Base-by-base conservation (phyloP, 2,113 vertebrate genomes). In the Typhlomys cinereus region DNA sequence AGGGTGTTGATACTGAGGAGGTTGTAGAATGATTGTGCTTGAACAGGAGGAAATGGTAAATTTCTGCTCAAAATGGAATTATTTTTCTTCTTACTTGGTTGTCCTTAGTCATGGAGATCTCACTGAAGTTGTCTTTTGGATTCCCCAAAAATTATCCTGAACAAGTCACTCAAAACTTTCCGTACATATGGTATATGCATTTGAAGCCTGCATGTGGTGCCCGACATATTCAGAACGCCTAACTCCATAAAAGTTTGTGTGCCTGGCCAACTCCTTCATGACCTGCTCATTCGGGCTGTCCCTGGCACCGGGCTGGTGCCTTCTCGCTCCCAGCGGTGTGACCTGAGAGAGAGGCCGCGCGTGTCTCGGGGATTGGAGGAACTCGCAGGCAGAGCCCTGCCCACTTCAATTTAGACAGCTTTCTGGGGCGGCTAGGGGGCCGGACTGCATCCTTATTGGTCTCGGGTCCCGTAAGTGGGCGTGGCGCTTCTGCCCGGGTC, bases 391-490 rank as follows among this genome's bases (percentile, higher is more conserved):
- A 84, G 50, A 39, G 71, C 79, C 79, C 94, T 82, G 74, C 95
- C 95, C 78, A 82, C 52, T 18, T 48, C 14, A 44, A 62, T 93
- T 94, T 88, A 82, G 75, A 71, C 5, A 4, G 82, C 90, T 88
- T 85, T 95, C 64, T 46, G 69, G 14, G 59, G 81, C 89, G 88
- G 5, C 78, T 50, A 7, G 82, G 85, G 59, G 79, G 88, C 83
- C 50, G 61, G 52, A 79, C 59, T 92, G 85, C 1, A 27, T 44
- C 11, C n/a, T 85, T 46, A 94, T 96, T 94, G 95, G 96, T 69
- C 54, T 23, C 78, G 39, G 41, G 76, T 23, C 39, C 54, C 4
- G 46, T 78, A 41, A 18, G 85, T 91, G 95, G 96, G 96, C 79
- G 96, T 93, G 82, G 83, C 59, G 2, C n/a, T 78, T 36, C 27